phyloP scores from a whole-genome alignment of 2,888 invertebrate species.

The Parnassius orleans region DNA sequence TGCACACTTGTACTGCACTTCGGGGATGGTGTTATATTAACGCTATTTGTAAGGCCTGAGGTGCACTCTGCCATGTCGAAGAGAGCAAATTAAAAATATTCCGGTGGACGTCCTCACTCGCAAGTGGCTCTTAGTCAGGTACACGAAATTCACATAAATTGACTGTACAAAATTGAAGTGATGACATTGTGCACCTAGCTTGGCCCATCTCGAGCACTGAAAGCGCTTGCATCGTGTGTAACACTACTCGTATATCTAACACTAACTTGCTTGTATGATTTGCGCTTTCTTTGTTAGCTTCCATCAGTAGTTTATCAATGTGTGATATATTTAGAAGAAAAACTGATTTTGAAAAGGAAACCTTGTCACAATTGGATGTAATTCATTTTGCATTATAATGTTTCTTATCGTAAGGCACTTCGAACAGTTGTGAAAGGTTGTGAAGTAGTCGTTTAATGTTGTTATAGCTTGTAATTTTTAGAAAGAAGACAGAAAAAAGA shows the following conservation, averaged over 20 bases:
- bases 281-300: constrained; percentile 2
- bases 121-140: no score
- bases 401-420: neutral
- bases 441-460: neutral
- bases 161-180: neutral
- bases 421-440: neutral
- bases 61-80: no score
- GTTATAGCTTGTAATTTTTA: no score
- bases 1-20: constrained; percentile 1
- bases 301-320: neutral
- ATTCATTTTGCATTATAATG: neutral
- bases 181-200: neutral
- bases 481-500: neutral
- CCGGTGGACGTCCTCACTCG: no score
- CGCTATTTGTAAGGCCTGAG: neutral
- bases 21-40: neutral
- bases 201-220: constrained; percentile 1
- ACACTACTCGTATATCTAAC: neutral
- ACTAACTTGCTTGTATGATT: constrained; percentile 5
- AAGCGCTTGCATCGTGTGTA: constrained; percentile 10
- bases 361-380: neutral
- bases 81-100: no score
- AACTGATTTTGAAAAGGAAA: neutral
- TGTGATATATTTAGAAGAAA: neutral
- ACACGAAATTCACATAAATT: neutral